phyloP scores from a whole-genome alignment of 2,113 vertebrate genomes.

The Leptosomus discolor region DNA sequence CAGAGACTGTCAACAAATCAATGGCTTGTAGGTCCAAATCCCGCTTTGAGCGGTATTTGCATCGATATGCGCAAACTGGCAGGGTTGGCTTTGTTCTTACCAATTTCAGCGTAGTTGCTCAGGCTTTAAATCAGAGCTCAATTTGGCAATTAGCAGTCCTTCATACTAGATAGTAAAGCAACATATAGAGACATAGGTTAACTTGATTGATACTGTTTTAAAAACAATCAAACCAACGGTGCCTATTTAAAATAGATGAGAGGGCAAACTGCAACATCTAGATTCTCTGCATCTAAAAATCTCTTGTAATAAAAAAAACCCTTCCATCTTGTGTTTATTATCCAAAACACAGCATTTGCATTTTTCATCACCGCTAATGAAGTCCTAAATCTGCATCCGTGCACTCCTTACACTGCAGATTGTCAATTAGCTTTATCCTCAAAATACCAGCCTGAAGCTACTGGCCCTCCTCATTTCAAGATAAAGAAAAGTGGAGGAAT shows the following conservation, averaged over 20 bases:
- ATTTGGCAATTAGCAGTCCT: background rate
- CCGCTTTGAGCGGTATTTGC: background rate
- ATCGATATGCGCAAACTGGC: background rate
- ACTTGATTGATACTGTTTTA: background rate
- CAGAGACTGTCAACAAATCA: background rate
- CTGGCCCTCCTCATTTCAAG: background rate
- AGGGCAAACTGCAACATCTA: background rate
- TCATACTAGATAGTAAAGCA: background rate
- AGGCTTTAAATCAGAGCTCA: background rate
- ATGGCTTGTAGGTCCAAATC: background rate
- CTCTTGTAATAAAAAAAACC: background rate
- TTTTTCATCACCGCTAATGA: background rate
- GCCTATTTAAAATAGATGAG: background rate
- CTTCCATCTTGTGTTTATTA: background rate
- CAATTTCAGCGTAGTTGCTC: background rate
- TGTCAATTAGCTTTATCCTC: background rate
- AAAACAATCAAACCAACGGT: background rate
- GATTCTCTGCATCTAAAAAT: background rate
- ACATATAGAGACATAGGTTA: background rate
- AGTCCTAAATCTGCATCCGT: background rate
- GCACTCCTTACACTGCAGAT: background rate
- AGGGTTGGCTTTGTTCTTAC: background rate
- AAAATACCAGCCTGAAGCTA: background rate
- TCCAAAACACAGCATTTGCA: background rate
- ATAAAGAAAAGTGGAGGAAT: background rate